phyloP scores from a whole-genome alignment of 2,113 vertebrate species.

The Arothron firmamentum region DNA sequence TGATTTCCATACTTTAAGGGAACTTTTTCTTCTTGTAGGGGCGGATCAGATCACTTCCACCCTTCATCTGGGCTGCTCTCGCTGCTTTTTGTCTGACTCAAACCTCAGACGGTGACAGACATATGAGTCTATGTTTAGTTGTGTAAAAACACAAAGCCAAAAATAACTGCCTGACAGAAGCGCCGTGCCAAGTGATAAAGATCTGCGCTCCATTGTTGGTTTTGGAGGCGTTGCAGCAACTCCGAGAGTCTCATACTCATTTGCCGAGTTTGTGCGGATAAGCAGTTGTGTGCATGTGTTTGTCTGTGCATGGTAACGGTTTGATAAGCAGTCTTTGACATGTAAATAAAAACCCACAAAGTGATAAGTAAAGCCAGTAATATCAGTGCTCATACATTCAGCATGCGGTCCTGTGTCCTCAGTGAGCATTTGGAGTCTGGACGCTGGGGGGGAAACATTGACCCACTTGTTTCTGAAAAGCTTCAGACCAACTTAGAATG shows the following conservation, averaged over 20 bases:
- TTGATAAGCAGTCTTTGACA: too few relatives aligned
- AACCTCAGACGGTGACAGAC: slow-evolving; percentile 30
- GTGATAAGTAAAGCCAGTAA: too few relatives aligned
- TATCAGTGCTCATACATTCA: neutral
- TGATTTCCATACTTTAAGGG: slow-evolving; percentile 28
- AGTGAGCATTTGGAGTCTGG: too few relatives aligned
- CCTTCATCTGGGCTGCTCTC: slow-evolving; percentile 16
- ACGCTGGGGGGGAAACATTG: too few relatives aligned
- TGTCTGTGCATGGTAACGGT: too few relatives aligned
- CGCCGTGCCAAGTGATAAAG: slow-evolving; percentile 56
- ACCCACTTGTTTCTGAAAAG: too few relatives aligned
- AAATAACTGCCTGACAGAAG: slow-evolving; percentile 57
- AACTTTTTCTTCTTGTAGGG: neutral
- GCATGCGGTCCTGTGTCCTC: neutral
- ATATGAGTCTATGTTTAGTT: slow-evolving; percentile 52
- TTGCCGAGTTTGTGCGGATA: slow-evolving; percentile 5
- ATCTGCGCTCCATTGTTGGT: slow-evolving; percentile 67
- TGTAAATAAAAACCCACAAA: too few relatives aligned
- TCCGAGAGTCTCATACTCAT: slow-evolving; percentile 48
- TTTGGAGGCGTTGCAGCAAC: slow-evolving; percentile 45
- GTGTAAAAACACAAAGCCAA: slow-evolving; percentile 48
- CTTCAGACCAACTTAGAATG: too few relatives aligned
- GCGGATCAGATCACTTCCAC: neutral
- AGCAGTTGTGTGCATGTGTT: neutral
- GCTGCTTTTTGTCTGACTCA: slow-evolving; percentile 11